Base-by-base conservation (phyloP, 2,888 invertebrate species). In the Germaria angustata region DNA sequence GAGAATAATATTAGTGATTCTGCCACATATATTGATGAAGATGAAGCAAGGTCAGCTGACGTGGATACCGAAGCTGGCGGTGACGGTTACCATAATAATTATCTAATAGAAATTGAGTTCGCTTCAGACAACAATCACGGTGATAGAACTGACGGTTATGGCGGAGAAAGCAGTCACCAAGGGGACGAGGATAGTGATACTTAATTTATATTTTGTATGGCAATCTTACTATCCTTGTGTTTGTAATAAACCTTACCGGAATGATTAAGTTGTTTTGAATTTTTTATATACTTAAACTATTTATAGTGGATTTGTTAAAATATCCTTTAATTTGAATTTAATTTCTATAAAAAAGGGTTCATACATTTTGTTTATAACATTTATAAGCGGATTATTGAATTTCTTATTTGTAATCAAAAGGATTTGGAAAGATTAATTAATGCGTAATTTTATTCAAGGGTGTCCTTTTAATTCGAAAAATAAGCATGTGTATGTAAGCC, bases 71-170 rank as follows among this genome's bases (percentile, higher is more conserved):
- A 81, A 65, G 84, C 81, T 24, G 82, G 84, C 8, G 85, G 84
- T 17, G 84, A 84, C 46, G 84, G 84, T 13, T 59, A 46, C 28
- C 85, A 85, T 72, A 85, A 84, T 28, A 66, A 77, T 32, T 32
- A 44, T 0, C 17, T 81, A 6, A 39, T 84, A n/a, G 66, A 66
- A 68, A 80, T 84, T 22, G 68, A 81, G 59, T 80, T 84, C 20
- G 73, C 81, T 20, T 11, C 82, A 32, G 44, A 4, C 17, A 15
- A 2, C 15, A 3, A 17, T 53, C 17, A 22, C 2, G 17, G 44
- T 22, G 41, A 71, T 11, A 75, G 80, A 13, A 61, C 61, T 28
- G 81, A 78, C 6, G 57, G 51, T 6, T 65, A 15, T 6, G 79
- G 32, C 2, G 68, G 8, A 2, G 59, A 36, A 3, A 39, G 34